phyloP scores from a whole-genome alignment of 2,888 invertebrate genomes.

The Nipponacmea schrenckii region DNA sequence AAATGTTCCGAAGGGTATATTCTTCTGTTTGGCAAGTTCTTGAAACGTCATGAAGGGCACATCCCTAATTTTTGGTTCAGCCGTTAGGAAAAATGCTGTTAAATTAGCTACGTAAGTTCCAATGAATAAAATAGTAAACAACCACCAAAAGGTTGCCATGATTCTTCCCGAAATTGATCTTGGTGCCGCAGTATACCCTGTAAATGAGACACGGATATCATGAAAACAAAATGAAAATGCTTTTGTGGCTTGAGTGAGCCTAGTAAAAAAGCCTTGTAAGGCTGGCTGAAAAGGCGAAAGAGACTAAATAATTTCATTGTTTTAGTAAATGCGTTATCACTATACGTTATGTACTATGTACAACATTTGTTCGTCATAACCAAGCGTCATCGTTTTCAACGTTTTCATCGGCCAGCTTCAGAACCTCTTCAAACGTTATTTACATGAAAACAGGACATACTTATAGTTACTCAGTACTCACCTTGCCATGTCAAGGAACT shows the following conservation, averaged over 20 bases:
- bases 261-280: background rate
- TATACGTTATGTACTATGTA: too few species aligned
- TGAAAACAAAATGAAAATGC: background rate
- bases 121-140: slow-evolving; percentile 37
- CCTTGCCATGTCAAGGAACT: slow-evolving; percentile 39
- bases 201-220: background rate
- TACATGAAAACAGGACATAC: too few species aligned
- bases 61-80: slow-evolving; percentile 23
- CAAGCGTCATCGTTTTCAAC: too few species aligned
- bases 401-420: too few species aligned
- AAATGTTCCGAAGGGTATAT: slow-evolving; percentile 24
- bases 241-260: background rate
- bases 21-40: slow-evolving; percentile 30
- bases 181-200: slow-evolving; percentile 37
- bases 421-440: too few species aligned
- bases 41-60: slow-evolving; percentile 35
- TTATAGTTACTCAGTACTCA: slow-evolving; percentile 15
- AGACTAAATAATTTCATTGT: too few species aligned
- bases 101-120: slow-evolving; percentile 36
- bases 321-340: too few species aligned
- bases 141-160: slow-evolving; percentile 39
- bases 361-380: too few species aligned
- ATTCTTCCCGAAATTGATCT: slow-evolving; percentile 38
- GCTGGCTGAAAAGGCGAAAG: background rate
- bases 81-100: slow-evolving; percentile 31